These are phyloP conservation scores for Grallaria varia DNA, from an alignment of 2,113 vertebrate genomes.

Conservation along the genomic window DNA sequence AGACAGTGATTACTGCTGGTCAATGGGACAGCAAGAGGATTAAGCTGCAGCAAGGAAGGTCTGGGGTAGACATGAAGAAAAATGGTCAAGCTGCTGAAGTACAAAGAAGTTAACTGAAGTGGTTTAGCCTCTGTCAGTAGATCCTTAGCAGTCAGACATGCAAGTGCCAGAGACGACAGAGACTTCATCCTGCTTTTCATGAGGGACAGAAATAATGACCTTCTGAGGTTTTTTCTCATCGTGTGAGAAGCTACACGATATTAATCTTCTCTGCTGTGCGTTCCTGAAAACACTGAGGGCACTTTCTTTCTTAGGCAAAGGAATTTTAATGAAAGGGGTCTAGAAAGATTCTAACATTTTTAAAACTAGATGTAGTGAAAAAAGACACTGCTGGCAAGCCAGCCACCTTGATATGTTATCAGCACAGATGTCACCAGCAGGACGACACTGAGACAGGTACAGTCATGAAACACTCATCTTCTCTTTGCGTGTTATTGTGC, in stretches of 20 bases:
- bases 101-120: not conserved
- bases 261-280: not conserved
- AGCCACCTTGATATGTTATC: not conserved
- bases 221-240: not conserved
- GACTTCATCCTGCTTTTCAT: not conserved
- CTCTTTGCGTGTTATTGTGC: not conserved
- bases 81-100: not conserved
- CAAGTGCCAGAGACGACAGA: not conserved
- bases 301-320: not conserved
- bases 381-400: not conserved
- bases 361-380: not conserved
- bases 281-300: not conserved
- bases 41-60: not conserved
- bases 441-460: not conserved
- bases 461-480: not conserved
- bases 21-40: not conserved
- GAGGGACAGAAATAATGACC: not conserved
- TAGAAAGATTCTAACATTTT: not conserved
- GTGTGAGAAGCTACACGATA: not conserved
- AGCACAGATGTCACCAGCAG: not conserved
- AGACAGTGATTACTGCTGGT: not conserved
- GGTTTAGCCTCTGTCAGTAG: not conserved
- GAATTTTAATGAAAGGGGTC: not conserved
- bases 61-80: not conserved
- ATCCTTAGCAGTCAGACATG: not conserved